Conservation (phyloP, 2,888 invertebrate species). For the Melangyna quadrimaculata region DNA sequence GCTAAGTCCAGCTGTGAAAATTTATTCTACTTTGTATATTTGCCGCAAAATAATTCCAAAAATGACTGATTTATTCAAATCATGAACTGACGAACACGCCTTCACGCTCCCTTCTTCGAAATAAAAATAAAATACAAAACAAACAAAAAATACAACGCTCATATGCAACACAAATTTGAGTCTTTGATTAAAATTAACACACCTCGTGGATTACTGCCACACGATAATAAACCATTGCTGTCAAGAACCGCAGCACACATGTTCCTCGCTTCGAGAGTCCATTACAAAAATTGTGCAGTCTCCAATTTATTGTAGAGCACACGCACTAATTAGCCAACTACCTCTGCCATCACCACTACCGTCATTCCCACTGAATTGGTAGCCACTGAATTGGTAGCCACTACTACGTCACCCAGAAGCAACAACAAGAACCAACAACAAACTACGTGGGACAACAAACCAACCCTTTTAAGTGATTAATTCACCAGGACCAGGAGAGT, state of each 20-base stretch:
- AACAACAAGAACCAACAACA: background rate
- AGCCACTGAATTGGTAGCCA: background rate
- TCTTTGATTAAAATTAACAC: slow-evolving; percentile 66
- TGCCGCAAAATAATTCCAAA: slow-evolving; percentile 13
- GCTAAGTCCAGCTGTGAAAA: slow-evolving; percentile 14
- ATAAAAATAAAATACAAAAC: slow-evolving; percentile 5
- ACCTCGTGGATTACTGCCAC: slow-evolving; percentile 43
- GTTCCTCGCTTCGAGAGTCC: slow-evolving; percentile 29
- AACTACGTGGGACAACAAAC: slow-evolving; percentile 27
- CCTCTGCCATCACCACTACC: background rate
- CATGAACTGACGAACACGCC: slow-evolving; percentile 44
- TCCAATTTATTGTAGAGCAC: slow-evolving; percentile 54
- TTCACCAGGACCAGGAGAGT: slow-evolving; percentile 29
- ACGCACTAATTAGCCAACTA: slow-evolving; percentile 66
- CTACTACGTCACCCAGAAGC: background rate
- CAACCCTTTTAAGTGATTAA: slow-evolving; percentile 71
- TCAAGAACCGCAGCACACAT: slow-evolving; percentile 60
- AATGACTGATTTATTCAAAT: slow-evolving; percentile 61
- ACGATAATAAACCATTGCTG: slow-evolving; percentile 42
- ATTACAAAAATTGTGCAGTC: slow-evolving; percentile 69
- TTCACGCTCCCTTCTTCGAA: background rate
- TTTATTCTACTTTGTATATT: slow-evolving; percentile 33
- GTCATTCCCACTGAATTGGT: background rate
- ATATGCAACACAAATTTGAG: slow-evolving; percentile 26
- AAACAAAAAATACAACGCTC: background rate